phyloP scores from a whole-genome alignment of 2,113 vertebrate genomes.

The Vicugna pacos region DNA sequence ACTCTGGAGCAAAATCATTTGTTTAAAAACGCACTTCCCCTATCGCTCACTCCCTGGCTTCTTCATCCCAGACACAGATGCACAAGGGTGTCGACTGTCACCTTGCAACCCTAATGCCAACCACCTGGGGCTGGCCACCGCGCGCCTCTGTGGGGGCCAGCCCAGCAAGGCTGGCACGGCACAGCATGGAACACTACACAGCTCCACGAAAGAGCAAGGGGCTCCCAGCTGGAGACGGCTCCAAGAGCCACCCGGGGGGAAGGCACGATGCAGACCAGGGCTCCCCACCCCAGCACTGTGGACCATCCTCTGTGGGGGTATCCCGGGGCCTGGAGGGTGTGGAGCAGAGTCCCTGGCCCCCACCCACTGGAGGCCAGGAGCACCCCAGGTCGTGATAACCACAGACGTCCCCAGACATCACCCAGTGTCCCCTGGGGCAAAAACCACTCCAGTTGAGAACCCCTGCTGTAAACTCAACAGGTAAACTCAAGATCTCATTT shows the following conservation, averaged over 20 bases:
- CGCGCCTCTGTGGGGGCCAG: neutral
- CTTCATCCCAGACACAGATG: neutral
- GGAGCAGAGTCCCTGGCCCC: neutral
- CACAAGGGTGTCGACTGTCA: neutral
- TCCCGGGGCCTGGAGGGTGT: neutral
- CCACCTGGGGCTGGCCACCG: rapidly evolving
- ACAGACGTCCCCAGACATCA: neutral
- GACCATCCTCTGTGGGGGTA: neutral
- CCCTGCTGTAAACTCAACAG: neutral
- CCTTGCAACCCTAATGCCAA: neutral
- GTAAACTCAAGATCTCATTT: neutral
- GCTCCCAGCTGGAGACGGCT: neutral
- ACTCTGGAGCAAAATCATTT: neutral
- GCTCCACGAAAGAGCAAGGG: neutral
- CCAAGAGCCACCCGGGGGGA: neutral
- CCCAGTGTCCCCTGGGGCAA: neutral
- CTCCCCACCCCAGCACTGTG: neutral
- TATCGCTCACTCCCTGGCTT: too few species aligned
- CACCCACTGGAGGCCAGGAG: neutral
- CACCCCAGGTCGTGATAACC: neutral
- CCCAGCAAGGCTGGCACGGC: rapidly evolving
- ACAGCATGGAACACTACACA: neutral
- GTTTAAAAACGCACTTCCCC: neutral
- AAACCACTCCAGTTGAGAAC: neutral
- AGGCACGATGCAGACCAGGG: neutral